These are phyloP conservation scores for Ptychodera flava DNA, from an alignment of 35 echinoderm and acorn worm species.

Conservation along the genomic window DNA sequence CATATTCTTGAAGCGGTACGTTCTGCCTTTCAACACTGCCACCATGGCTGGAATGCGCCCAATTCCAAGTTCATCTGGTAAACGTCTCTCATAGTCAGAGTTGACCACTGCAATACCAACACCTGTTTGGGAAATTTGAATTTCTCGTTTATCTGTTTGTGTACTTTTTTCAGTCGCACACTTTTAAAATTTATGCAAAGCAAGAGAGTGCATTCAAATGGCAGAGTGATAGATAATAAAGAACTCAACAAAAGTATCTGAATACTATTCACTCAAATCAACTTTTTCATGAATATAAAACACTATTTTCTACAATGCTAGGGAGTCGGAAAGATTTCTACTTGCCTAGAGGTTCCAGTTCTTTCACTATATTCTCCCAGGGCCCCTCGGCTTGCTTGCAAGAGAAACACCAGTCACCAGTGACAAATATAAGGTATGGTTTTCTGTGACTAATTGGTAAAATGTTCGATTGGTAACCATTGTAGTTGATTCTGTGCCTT, in stretches of 20 bases:
- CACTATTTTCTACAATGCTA: too few species aligned
- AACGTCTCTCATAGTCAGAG: not conserved
- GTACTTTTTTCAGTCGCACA: too few species aligned
- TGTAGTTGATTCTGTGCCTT: not conserved
- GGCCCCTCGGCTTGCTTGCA: not conserved
- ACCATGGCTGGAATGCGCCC: not conserved
- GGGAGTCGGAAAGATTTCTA: too few species aligned
- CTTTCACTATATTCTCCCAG: not conserved
- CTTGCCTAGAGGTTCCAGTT: not conserved
- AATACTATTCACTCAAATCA: too few species aligned
- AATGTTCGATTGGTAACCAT: not conserved
- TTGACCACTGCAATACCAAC: not conserved
- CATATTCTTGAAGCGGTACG: not conserved
- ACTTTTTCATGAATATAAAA: too few species aligned
- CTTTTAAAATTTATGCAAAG: too few species aligned
- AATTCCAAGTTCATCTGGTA: not conserved
- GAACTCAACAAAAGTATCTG: too few species aligned
- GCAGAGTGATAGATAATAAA: too few species aligned
- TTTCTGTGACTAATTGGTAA: not conserved
- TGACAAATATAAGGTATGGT: not conserved
- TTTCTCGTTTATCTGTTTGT: too few species aligned
- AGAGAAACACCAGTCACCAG: not conserved
- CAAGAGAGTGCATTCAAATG: too few species aligned
- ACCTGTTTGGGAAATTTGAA: too few species aligned
- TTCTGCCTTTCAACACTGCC: not conserved